Base-by-base conservation (phyloP, 2,888 invertebrate genomes). In the Amphipoea lucens region DNA sequence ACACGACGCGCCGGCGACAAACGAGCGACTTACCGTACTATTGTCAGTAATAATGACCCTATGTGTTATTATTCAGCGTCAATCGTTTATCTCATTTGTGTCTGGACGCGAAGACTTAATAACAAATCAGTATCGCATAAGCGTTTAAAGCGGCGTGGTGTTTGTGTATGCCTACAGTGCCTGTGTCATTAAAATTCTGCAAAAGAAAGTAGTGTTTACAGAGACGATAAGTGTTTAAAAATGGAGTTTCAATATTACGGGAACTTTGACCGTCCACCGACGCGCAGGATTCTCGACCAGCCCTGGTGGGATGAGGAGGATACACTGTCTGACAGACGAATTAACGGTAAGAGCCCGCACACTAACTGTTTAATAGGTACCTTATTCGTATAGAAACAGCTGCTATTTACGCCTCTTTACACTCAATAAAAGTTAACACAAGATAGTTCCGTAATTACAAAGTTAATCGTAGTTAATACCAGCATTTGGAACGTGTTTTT, bases 191-290 rank as follows among this genome's bases (percentile, higher is more conserved):
- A 87, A 90, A 88, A 78, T 86, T 88, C 86, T 87, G 82, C 84
- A 62, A 79, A 77, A 85, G 83, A 82, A 79, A 82, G 75, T 85
- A 54, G 87, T 86, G 86, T 40, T 81, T 66, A 88, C 54, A 23
- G 63, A 76, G 45, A 78, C 68, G 14, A 20, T 12, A 70, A 89
- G 89, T 90, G 89, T 57, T 79, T 74, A 84, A 63, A 60, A 29
- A 96, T 97, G 96, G 96, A 97, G 92, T 97, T 96, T 83, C 96
- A 97, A 91, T 96, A 95, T 89, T 96, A 95, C 87, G 96, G 96
- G 54, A 95, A 95, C 87, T 96, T 94, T 84, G 95, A 96, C 51
- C 93, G 95, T 20, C 90, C 92, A 66, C 90, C 93, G 72, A 90
- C 91, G 73, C 93, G 95, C 65, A 90, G 95, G 84, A 89, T 93